A percentile compares a stretch with the other conserved stretches of the same genome.
These are phyloP conservation scores for Tineola bisselliella DNA, from an alignment of 2,888 invertebrate genomes.

Conservation along the genomic window DNA sequence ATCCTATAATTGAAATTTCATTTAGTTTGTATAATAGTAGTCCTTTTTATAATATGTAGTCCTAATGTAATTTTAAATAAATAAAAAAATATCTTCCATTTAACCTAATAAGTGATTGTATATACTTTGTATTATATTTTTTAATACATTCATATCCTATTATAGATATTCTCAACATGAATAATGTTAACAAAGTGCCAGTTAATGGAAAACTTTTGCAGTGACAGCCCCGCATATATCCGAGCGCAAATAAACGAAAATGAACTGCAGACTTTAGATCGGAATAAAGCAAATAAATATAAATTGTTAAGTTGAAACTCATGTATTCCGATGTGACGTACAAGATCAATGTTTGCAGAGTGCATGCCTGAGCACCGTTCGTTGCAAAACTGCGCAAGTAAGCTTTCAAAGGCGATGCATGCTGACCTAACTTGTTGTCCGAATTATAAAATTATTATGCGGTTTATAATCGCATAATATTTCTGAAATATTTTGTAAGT, in stretches of 20 bases:
- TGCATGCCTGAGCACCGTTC: conserved; percentile 41
- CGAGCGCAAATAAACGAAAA: background rate
- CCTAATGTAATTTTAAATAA: no score
- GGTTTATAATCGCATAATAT: no score
- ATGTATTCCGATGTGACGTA: conserved; percentile 25
- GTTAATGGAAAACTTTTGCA: background rate
- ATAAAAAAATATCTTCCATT: no score
- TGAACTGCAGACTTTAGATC: background rate
- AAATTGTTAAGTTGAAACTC: conserved; percentile 34
- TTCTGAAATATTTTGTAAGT: no score
- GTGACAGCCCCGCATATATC: background rate
- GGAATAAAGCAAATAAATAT: conserved; percentile 14
- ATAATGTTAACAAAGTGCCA: background rate
- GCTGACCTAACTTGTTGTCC: background rate
- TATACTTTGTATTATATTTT: no score
- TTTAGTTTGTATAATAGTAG: no score
- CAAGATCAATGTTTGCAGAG: conserved; percentile 30
- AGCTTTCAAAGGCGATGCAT: conserved; percentile 1
- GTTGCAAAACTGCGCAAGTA: conserved; percentile 45
- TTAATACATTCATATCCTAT: no score
- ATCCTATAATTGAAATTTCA: no score
- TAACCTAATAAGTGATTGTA: no score
- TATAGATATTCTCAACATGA: background rate
- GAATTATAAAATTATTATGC: background rate
- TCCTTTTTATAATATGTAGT: no score